phyloP scores from a whole-genome alignment of 2,113 vertebrate genomes.

The Varanus salvator region DNA sequence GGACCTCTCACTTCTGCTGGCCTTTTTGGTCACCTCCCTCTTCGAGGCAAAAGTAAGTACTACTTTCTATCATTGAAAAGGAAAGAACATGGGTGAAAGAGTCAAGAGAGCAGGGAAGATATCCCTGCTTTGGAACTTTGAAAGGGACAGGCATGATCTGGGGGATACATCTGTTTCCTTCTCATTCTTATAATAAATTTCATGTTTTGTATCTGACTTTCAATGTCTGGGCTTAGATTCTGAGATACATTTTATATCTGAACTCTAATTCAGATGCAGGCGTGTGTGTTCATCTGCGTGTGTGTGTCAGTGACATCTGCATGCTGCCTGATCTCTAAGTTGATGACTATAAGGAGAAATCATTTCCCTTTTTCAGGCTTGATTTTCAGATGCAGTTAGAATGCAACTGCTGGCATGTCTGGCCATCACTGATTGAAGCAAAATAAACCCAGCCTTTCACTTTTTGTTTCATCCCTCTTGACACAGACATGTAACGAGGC shows the following conservation, averaged over 20 bases:
- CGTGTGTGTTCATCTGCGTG: neutral
- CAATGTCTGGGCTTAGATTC: neutral
- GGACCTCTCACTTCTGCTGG: neutral
- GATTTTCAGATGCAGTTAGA: conserved; percentile 44
- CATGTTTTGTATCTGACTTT: neutral
- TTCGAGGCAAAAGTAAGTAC: neutral
- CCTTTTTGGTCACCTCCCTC: neutral
- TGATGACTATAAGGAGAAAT: conserved; percentile 25
- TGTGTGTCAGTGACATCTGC: neutral
- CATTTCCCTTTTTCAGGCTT: fast-evolving
- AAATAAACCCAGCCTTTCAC: conserved; percentile 30
- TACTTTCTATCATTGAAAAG: neutral
- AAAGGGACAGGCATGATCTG: neutral
- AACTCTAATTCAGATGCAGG: conserved; percentile 1
- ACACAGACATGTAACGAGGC: conserved; percentile 19
- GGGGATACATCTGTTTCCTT: neutral
- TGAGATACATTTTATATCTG: neutral
- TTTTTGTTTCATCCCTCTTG: conserved; percentile 43
- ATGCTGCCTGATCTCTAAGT: neutral
- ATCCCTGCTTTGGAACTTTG: neutral
- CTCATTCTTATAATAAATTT: neutral
- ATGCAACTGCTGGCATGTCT: fast-evolving
- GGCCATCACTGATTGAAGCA: neutral
- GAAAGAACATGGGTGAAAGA: neutral
- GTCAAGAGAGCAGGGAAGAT: neutral